Percentiles rank a stretch among this genome's conserved stretches.
Evolutionary conservation across 2,113 vertebrate species (phyloP).

Genomic region (Cyphomyrus plagiostoma): DNA sequence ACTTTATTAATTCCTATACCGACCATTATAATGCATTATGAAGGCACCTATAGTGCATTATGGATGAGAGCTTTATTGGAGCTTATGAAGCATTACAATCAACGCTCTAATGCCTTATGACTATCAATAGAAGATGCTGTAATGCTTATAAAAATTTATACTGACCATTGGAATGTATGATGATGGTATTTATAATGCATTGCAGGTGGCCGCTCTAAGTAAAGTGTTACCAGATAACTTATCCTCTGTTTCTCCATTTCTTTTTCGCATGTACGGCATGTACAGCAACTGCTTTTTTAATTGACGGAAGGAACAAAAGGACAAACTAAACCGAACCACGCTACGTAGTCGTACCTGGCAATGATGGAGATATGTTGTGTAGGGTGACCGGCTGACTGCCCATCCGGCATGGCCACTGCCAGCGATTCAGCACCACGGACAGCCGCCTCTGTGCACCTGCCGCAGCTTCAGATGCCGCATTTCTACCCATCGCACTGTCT

Average conservation of each 20-base stretch:
- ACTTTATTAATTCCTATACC: neutral
- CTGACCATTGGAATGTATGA: neutral
- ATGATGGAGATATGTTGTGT: neutral
- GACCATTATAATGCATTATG: neutral
- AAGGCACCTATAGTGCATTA: neutral
- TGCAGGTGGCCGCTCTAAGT: neutral
- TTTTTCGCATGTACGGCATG: neutral
- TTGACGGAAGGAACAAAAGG: neutral
- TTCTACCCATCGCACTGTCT: neutral
- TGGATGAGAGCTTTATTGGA: too few relatives aligned
- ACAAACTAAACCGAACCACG: neutral
- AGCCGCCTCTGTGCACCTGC: neutral
- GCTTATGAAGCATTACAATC: too few relatives aligned
- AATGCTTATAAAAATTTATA: neutral
- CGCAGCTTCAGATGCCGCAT: too few relatives aligned
- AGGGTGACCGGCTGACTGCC: neutral
- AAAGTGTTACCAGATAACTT: neutral
- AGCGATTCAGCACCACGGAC: neutral
- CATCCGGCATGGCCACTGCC: neutral
- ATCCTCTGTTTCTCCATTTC: neutral
- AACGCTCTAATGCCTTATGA: too few relatives aligned
- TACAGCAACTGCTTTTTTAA: neutral
- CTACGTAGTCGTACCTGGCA: neutral
- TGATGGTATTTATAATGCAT: neutral
- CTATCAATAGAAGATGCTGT: too few relatives aligned